Evolutionary conservation across 2,797 vertebrate genomes (phyloP).

Genomic region (Centroberyx gerrardi): DNA sequence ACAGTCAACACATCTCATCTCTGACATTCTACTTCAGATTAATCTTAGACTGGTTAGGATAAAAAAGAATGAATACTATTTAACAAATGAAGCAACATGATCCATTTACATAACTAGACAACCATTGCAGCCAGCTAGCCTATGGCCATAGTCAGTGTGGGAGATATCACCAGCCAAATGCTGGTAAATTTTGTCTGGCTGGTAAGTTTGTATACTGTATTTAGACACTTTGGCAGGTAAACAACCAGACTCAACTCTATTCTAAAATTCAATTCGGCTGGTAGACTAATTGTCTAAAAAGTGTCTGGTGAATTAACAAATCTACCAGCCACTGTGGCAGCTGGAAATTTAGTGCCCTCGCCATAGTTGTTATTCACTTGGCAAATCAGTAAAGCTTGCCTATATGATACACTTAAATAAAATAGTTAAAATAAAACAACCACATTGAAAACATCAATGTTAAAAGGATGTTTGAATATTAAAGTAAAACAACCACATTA

Average conservation of each 20-base stretch:
- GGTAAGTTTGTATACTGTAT: neutral
- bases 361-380: constrained; percentile 2
- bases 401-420: neutral
- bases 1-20: constrained; percentile 18
- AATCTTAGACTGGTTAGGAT: constrained; percentile 1
- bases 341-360: too few species aligned
- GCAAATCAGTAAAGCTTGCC: neutral
- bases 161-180: neutral
- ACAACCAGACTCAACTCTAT: too few species aligned
- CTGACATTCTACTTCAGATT: constrained; percentile 15
- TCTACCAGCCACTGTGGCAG: constrained; percentile 3
- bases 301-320: neutral
- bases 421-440: too few species aligned
- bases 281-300: constrained; percentile 23
- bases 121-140: neutral
- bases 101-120: neutral
- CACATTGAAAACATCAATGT: too few species aligned
- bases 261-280: constrained; percentile 20
- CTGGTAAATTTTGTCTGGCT: neutral
- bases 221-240: constrained; percentile 13
- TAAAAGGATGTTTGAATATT: too few species aligned
- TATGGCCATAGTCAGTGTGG: neutral
- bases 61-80: constrained; percentile 3
- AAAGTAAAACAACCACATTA: too few species aligned
- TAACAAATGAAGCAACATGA: constrained; percentile 11